Evolutionary conservation across 1,140 invertebrate species (phyloP).

Genomic region (Trichonephila clavipes): DNA sequence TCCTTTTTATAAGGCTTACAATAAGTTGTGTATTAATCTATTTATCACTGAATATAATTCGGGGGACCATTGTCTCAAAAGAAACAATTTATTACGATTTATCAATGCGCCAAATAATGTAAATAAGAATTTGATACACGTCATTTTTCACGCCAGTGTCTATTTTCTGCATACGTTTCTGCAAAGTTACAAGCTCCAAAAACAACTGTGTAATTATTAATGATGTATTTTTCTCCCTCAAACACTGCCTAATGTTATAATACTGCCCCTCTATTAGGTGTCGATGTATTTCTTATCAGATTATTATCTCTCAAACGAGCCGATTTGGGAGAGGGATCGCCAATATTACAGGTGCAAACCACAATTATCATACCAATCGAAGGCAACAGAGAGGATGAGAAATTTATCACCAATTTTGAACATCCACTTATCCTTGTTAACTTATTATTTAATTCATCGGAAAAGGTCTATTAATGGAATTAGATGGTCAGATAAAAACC

Average conservation of each 20-base stretch:
- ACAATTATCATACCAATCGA: slow-evolving; percentile 38
- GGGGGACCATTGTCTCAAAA: no score
- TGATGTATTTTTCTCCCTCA: background rate
- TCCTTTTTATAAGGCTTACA: no score
- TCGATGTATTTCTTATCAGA: slow-evolving; percentile 33
- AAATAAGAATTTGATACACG: no score
- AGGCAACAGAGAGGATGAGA: background rate
- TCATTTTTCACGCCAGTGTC: no score
- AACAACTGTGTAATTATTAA: background rate
- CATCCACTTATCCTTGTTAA: background rate
- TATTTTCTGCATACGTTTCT: no score
- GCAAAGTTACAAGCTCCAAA: no score
- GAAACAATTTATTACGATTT: no score
- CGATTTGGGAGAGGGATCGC: background rate
- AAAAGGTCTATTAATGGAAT: slow-evolving; percentile 46
- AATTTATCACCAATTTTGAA: slow-evolving; percentile 47
- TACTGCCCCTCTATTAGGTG: slow-evolving; percentile 38
- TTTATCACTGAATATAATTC: no score
- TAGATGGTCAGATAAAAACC: background rate
- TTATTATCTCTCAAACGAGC: slow-evolving; percentile 29
- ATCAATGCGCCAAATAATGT: no score
- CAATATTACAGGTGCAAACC: background rate
- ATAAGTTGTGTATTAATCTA: no score
- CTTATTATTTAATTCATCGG: slow-evolving; percentile 31
- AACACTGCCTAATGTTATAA: background rate